phyloP scores from a whole-genome alignment of 2,888 invertebrate species.

The Halictus ligatus region DNA sequence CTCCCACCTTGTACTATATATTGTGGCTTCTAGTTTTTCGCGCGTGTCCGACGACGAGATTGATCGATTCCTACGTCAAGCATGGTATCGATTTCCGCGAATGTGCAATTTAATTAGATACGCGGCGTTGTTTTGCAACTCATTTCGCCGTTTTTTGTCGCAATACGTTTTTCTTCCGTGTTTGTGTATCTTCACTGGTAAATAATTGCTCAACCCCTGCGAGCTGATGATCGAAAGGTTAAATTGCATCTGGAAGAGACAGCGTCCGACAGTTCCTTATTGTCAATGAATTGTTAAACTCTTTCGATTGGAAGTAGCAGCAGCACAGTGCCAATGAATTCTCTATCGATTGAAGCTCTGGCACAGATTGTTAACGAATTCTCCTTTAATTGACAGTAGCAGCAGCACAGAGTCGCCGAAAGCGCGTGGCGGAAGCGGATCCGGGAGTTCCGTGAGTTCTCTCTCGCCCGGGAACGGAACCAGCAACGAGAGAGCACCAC shows the following conservation, averaged over 20 bases:
- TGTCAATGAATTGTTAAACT: too few relatives aligned
- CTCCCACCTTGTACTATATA: not conserved
- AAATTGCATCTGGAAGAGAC: not conserved
- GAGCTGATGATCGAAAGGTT: not conserved
- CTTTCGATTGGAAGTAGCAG: too few relatives aligned
- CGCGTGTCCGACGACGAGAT: not conserved
- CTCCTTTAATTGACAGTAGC: constrained; percentile 50
- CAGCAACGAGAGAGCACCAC: constrained; percentile 86
- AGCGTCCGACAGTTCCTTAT: not conserved
- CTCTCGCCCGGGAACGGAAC: constrained; percentile 81
- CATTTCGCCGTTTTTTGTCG: not conserved
- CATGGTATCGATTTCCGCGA: not conserved
- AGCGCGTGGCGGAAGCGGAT: constrained; percentile 71
- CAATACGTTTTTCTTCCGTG: not conserved
- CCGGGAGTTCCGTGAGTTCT: constrained; percentile 78
- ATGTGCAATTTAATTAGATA: not conserved
- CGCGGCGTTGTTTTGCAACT: not conserved
- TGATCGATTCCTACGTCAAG: constrained; percentile 4
- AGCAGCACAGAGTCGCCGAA: constrained; percentile 91
- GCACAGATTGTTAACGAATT: not conserved
- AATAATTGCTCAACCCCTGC: not conserved
- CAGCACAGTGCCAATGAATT: not conserved
- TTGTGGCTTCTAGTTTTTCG: not conserved
- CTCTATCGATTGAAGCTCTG: not conserved
- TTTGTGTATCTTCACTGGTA: not conserved